Evolutionary conservation across 64 coral and sea anemone genomes (phyloP), one percentile per base, ranked within the genome.

Genomic region (Acropora tenuis): DNA sequence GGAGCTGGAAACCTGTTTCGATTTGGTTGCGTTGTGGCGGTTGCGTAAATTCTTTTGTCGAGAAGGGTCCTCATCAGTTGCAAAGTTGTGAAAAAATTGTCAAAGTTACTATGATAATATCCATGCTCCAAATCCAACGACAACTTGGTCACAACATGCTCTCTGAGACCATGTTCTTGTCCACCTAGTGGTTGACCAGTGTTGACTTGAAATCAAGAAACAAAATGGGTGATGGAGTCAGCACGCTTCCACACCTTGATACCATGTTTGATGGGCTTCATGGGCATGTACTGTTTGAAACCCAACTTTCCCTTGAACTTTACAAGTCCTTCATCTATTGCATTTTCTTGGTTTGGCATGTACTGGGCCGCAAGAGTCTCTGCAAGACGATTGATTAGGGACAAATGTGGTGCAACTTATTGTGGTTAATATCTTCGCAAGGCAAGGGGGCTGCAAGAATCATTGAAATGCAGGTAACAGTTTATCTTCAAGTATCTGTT

Each of bases 231-330:
- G 60, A 63, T 15, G 60, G 60, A 63, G 60, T 80, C 57, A 2
- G 88, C 88, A 78, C 55, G 30, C 75, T 80, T 69, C 88, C 88
- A 90, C 63, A 90, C 60, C 69, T 90, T 80, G 15, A 61, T 90
- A 49, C 76, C 88, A 52, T 57, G 0, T 68, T 90, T 90, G 47
- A 90, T 65, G 63, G 88, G 88, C 77, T 80, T 90, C 88, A 67
- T 80, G 50, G 58, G 88, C 88, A 90, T 90, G 63, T 80, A 90
- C 61, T 80, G 88, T 90, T 90, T 80, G 18, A 90, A 90, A 18
- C 75, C 88, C 40, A 90, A 69, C 48, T 41, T 4, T 17, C 76
- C 88, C 63, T 90, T 90, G 75, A 44, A 90, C 42, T 89, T 89
- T 18, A 89, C 75, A 55, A 89, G 49, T 89, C 74, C 52, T 80